These are phyloP conservation scores for Notoglanidium macrostoma DNA, from an alignment of 2,797 vertebrate species.

Conservation along the genomic window DNA sequence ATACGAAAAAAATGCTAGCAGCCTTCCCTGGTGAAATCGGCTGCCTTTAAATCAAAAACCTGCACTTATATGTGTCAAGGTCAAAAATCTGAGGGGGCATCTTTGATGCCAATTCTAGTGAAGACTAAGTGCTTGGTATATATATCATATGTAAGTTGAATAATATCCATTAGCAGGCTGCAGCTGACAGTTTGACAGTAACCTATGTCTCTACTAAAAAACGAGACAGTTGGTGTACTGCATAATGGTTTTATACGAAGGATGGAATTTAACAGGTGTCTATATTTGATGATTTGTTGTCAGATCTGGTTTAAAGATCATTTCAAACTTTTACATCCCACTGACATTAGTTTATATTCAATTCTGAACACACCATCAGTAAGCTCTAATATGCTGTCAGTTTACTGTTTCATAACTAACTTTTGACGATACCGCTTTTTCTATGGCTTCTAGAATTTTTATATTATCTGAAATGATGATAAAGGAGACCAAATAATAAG, in stretches of 20 bases:
- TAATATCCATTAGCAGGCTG: not conserved
- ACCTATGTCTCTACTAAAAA: not conserved
- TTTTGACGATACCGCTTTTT: not conserved
- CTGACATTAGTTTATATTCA: not conserved
- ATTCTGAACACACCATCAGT: not conserved
- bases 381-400: not conserved
- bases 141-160: conserved; percentile 1
- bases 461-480: no score
- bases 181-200: not conserved
- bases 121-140: conserved; percentile 23
- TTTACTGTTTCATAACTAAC: not conserved
- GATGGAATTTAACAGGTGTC: not conserved
- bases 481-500: not conserved
- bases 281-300: not conserved
- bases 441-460: not conserved
- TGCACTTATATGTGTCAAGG: conserved; percentile 18
- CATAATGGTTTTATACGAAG: not conserved
- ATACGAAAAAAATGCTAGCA: not conserved
- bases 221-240: not conserved
- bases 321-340: not conserved
- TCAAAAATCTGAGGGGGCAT: conserved; percentile 17
- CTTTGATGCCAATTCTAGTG: conserved; percentile 10
- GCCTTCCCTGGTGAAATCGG: not conserved
- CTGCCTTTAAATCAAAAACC: conserved; percentile 19
- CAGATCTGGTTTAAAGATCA: not conserved